phyloP scores from a whole-genome alignment of 1,140 invertebrate genomes.

The Calephelis virginiensis region DNA sequence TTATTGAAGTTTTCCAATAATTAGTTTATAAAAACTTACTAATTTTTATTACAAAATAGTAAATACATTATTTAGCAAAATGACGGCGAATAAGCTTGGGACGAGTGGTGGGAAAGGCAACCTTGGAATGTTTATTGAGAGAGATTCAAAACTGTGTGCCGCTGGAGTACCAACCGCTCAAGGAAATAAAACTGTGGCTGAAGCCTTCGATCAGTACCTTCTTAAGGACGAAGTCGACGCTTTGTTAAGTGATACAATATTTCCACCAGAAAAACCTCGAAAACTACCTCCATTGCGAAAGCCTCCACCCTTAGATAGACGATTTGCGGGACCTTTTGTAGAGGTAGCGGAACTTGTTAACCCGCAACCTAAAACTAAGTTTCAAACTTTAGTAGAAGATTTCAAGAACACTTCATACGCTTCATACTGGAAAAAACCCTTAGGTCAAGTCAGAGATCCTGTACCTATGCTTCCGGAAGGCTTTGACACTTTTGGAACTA shows the following conservation, averaged over 20 bases:
- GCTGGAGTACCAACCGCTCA: conserved; percentile 67
- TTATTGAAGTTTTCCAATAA: neutral
- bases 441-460: conserved; percentile 66
- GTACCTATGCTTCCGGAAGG: conserved; percentile 73
- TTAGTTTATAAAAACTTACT: too few species aligned
- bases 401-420: conserved; percentile 74
- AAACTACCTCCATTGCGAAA: conserved; percentile 55
- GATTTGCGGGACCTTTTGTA: conserved; percentile 48
- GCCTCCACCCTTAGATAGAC: conserved; percentile 46
- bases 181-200: conserved; percentile 48
- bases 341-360: conserved; percentile 52
- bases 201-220: conserved; percentile 63
- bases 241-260: conserved; percentile 67
- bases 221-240: conserved; percentile 73
- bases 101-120: conserved; percentile 65
- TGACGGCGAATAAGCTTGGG: conserved; percentile 53
- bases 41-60: too few species aligned
- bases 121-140: conserved; percentile 54
- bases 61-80: conserved; percentile 27
- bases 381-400: conserved; percentile 73
- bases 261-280: conserved; percentile 48
- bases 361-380: conserved; percentile 70
- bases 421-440: conserved; percentile 75
- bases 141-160: conserved; percentile 53
- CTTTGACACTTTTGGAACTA: conserved; percentile 61